These are phyloP conservation scores for Chloromyia formosa DNA, from an alignment of 2,888 invertebrate genomes.

Conservation along the genomic window DNA sequence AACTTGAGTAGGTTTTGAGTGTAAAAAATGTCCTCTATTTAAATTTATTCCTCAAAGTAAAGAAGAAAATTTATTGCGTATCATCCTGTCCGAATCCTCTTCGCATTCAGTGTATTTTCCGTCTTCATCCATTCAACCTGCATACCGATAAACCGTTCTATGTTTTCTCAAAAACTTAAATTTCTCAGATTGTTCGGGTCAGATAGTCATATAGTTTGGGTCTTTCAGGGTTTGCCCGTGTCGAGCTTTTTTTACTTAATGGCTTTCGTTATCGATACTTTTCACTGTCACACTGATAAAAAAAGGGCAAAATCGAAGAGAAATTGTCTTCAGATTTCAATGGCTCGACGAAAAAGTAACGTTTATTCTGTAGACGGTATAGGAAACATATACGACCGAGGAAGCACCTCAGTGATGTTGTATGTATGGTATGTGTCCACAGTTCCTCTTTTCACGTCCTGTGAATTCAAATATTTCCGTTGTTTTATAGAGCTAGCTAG, in stretches of 20 bases:
- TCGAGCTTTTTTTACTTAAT: conserved; percentile 20
- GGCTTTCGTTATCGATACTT: conserved; percentile 37
- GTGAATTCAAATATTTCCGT: conserved; percentile 31
- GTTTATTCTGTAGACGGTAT: neutral
- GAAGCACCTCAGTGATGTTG: neutral
- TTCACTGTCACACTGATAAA: conserved; percentile 23
- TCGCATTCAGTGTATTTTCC: neutral
- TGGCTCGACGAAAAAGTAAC: neutral
- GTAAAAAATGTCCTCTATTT: too few relatives aligned
- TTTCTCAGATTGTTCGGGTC: conserved; percentile 26
- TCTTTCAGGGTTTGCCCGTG: conserved; percentile 3
- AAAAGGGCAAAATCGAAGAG: neutral
- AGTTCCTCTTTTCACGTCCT: conserved; percentile 8
- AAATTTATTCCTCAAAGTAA: too few relatives aligned
- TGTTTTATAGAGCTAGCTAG: conserved; percentile 7
- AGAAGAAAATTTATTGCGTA: too few relatives aligned
- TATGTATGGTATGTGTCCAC: neutral
- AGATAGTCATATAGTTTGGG: conserved; percentile 11
- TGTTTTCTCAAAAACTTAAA: conserved; percentile 13
- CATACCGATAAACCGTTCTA: too few relatives aligned
- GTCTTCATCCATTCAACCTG: neutral
- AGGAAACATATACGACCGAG: neutral
- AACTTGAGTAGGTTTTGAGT: too few relatives aligned
- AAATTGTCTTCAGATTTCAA: conserved; percentile 20
- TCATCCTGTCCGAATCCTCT: neutral